phyloP scores from a whole-genome alignment of 2,888 invertebrate genomes.

The Fragum fragum region DNA sequence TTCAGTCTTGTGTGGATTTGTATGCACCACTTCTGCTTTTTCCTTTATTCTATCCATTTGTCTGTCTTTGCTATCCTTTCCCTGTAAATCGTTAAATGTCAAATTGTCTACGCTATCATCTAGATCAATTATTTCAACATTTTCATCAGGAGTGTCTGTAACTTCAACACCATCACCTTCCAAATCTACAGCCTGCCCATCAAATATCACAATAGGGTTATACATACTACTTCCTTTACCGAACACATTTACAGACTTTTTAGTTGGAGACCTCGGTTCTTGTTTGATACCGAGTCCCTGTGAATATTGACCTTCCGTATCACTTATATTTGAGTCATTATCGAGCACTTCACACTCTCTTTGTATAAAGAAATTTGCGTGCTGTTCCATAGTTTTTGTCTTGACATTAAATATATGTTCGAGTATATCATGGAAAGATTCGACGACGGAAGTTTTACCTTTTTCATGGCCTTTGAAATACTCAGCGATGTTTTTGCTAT shows the following conservation, averaged over 20 bases:
- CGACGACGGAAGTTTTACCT: not conserved
- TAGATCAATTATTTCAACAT: conserved; percentile 4
- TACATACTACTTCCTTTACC: conserved; percentile 27
- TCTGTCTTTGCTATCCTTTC: not conserved
- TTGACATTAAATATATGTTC: conserved; percentile 1
- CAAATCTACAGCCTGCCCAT: conserved; percentile 8
- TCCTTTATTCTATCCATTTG: not conserved
- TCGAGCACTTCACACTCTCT: not conserved
- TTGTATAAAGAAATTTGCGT: conserved; percentile 14
- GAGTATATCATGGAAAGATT: not conserved
- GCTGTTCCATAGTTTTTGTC: not conserved
- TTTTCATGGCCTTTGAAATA: not conserved
- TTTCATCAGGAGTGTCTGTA: not conserved
- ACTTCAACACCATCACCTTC: conserved; percentile 13
- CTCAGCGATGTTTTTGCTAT: not conserved
- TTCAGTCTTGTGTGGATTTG: not conserved
- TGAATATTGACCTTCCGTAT: not conserved
- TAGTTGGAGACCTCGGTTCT: not conserved
- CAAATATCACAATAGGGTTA: conserved; percentile 25
- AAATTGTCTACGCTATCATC: not conserved
- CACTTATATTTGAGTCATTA: not conserved
- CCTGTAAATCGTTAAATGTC: not conserved
- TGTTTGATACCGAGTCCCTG: not conserved
- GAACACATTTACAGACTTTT: not conserved
- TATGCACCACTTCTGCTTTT: not conserved